phyloP scores from a whole-genome alignment of 2,113 vertebrate species.

The Channa maculata region DNA sequence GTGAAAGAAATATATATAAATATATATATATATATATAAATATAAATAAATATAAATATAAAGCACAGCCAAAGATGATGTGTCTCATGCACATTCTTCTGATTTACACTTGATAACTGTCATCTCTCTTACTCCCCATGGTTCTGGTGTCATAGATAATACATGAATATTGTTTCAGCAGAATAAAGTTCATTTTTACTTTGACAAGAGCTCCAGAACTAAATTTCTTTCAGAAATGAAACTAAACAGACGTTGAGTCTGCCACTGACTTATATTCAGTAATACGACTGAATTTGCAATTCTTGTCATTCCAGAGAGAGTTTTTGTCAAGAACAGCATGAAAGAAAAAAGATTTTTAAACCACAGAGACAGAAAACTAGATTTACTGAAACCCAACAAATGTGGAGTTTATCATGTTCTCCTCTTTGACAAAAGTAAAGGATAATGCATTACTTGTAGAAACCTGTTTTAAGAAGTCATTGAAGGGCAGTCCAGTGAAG shows the following conservation, averaged over 20 bases:
- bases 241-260: not conserved
- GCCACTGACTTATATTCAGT: not conserved
- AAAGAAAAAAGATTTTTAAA: conserved; percentile 6
- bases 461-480: not conserved
- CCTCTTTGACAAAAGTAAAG: not conserved
- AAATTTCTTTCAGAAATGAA: conserved; percentile 33
- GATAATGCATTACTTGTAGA: not conserved
- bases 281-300: conserved; percentile 29
- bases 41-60: conserved; percentile 1
- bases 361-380: not conserved
- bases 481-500: not conserved
- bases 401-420: not conserved
- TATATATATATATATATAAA: not conserved
- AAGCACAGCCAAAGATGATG: conserved; percentile 6
- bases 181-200: conserved; percentile 39
- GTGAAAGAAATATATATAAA: not conserved
- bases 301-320: conserved; percentile 3
- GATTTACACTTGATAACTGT: conserved; percentile 49
- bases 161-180: conserved; percentile 44
- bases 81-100: conserved; percentile 25
- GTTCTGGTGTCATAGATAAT: conserved; percentile 48
- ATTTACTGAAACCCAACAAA: not conserved
- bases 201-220: conserved; percentile 21
- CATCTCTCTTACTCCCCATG: conserved; percentile 33
- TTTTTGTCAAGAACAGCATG: conserved; percentile 7